A percentile compares a stretch with the other conserved stretches of the same genome.
Evolutionary conservation across 2,113 vertebrate species (phyloP).

Genomic region (Psittacus erithacus): DNA sequence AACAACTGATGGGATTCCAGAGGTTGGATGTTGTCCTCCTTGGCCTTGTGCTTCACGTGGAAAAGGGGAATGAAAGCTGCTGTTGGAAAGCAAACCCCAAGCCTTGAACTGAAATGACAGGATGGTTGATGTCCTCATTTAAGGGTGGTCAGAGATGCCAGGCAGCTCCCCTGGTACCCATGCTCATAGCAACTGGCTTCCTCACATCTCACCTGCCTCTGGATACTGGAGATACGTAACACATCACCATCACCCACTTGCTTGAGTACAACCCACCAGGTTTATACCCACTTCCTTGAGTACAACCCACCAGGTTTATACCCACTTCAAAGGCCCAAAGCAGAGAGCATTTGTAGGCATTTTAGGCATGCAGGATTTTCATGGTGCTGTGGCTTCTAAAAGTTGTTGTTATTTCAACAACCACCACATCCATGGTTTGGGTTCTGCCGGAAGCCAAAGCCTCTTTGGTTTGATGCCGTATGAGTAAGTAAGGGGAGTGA

Average conservation of each 20-base stretch:
- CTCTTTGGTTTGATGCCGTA: background rate
- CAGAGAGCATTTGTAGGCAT: fast-evolving
- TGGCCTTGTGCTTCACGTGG: background rate
- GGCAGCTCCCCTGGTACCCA: background rate
- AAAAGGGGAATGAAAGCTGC: background rate
- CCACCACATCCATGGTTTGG: background rate
- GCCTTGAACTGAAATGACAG: background rate
- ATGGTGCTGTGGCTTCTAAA: background rate
- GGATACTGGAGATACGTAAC: background rate
- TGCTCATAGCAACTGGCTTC: background rate
- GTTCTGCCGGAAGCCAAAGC: background rate
- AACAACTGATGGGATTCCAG: background rate
- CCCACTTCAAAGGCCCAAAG: background rate
- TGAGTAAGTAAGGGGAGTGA: background rate
- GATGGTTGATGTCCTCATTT: fast-evolving
- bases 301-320: fast-evolving
- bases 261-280: fast-evolving
- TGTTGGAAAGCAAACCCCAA: background rate
- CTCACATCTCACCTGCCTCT: background rate
- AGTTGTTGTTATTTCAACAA: background rate
- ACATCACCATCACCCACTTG: fast-evolving
- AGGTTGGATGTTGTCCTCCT: background rate
- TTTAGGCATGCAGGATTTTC: background rate
- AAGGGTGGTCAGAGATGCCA: background rate
- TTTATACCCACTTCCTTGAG: background rate